Evolutionary conservation across 2,888 invertebrate genomes (phyloP), one percentile per base, ranked within the genome.

Genomic region (Drosophila fungiperda): DNA sequence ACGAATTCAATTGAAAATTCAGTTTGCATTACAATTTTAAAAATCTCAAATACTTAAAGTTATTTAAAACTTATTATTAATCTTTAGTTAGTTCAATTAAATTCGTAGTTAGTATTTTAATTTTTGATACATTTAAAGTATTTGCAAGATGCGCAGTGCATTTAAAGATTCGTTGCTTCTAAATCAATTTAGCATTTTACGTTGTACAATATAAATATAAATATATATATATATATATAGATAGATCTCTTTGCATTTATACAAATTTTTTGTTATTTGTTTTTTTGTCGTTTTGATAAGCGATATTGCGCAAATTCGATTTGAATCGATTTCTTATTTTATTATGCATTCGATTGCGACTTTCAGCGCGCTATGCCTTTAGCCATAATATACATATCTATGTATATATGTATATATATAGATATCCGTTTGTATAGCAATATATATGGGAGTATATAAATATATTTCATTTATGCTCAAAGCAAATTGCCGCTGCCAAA

Each of bases 391-490:
- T 26, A 26, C 3, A 26, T 45, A 45, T n/a, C n/a, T n/a, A n/a
- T n/a, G n/a, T 65, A 42, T 26, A 50, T 40, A 45, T 49, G 23
- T 40, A 65, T 29, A 42, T 8, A 45, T 8, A 36, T 45, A 8
- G 8, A 45, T 45, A 23, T 45, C 15, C 15, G 15, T 45, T 23
- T 23, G 15, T 40, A n/a, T 50, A 20, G 15, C 7, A 38, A 49
- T 53, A 38, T 62, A 9, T 48, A 32, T 29, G 20, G 42, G 33
- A 35, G 54, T 72, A 49, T 60, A 65, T 65, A 66, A 69, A 71
- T 71, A 68, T 73, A 74, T 80, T 80, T 80, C 73, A 88, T 85
- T 78, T 75, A 72, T 77, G 80, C 75, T 80, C 78, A 81, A 81
- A 78, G 80, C 80, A 85, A 87, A 85, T 87, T 88, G 71, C 67